Evolutionary conservation across 1,140 invertebrate genomes (phyloP), one percentile per base, ranked within the genome.

Genomic region (Notospermus geniculatus): DNA sequence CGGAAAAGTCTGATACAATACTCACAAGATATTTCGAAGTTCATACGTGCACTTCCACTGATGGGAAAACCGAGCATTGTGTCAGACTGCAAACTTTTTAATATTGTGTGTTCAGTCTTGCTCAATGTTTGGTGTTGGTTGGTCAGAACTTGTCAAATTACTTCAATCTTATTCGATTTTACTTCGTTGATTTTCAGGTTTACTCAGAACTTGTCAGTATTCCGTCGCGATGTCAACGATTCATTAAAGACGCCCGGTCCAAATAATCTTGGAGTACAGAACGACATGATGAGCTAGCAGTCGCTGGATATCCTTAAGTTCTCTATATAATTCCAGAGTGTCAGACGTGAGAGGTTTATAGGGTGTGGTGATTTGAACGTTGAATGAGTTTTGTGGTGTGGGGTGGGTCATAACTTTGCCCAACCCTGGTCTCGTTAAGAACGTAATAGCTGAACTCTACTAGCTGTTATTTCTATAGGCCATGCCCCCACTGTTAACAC

Each of bases 161-260:
- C 11, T 43, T 43, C 39, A 43, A 13, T 43, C 11, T 43, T 43
- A 19, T 43, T 39, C 59, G 13, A 58, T 50, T 61, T 54, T 57
- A 59, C 23, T 59, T 22, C 63, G 62, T 75, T 77, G 72, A 57
- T 57, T 86, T 87, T 58, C 82, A 97, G 94, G 80, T 97, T 98
- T 83, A 98, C 95, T 30, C 95, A 98, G 83, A 98, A 98, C 83
- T 83, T 98, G 68, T 95, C 94, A 13, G 89, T 93, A 77, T 97
- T 98, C 83, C 87, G 95, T 69, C 88, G 93, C 70, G 95, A 98
- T 80, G 92, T 98, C 70, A 96, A 96, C 80, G 94, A 97, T 75
- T 89, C 92, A 32, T 82, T 96, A 63, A 96, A 96, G 85, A 90
- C 76, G 39, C 66, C 74, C 22, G 65, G 64, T 19, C 73, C 65